phyloP scores from a whole-genome alignment of 2,797 vertebrate species.

The Ambastaia sidthimunki region DNA sequence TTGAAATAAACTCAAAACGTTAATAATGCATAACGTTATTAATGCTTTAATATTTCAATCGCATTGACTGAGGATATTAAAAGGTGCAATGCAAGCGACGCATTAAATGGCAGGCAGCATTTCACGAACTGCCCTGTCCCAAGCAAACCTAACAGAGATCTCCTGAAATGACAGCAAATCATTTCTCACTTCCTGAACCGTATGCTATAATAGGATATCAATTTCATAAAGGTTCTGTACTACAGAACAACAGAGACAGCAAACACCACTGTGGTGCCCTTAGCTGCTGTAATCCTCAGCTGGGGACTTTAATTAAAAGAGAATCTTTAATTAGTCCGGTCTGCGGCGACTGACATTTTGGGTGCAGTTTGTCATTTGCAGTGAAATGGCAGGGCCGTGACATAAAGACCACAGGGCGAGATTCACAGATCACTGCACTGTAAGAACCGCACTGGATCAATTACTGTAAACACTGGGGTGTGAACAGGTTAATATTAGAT shows the following conservation, averaged over 20 bases:
- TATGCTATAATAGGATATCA: conserved; percentile 17
- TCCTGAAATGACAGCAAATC: not conserved
- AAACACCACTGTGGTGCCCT: not conserved
- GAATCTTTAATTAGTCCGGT: conserved; percentile 47
- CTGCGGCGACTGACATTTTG: conserved; percentile 47
- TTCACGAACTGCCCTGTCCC: not conserved
- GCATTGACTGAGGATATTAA: conserved; percentile 9
- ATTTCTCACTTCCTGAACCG: conserved; percentile 15
- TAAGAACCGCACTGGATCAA: conserved; percentile 18
- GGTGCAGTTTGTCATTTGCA: conserved; percentile 37
- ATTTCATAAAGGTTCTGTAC: conserved; percentile 25
- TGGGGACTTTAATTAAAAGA: conserved; percentile 47
- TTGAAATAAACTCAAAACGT: conserved; percentile 12
- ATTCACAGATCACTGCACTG: conserved; percentile 40
- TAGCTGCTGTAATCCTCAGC: conserved; percentile 29
- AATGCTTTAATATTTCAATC: conserved; percentile 11
- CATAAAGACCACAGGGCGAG: conserved; percentile 30
- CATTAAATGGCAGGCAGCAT: conserved; percentile 15
- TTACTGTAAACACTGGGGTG: conserved; percentile 33
- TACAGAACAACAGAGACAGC: conserved; percentile 12
- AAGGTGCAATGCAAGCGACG: conserved; percentile 4
- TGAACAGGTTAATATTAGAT: conserved; percentile 18
- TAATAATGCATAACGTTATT: conserved; percentile 9
- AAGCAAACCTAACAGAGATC: conserved; percentile 11
- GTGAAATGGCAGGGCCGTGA: conserved; percentile 48